Evolutionary conservation across 1,140 invertebrate genomes (phyloP).

Genomic region (Planococcus citri): DNA sequence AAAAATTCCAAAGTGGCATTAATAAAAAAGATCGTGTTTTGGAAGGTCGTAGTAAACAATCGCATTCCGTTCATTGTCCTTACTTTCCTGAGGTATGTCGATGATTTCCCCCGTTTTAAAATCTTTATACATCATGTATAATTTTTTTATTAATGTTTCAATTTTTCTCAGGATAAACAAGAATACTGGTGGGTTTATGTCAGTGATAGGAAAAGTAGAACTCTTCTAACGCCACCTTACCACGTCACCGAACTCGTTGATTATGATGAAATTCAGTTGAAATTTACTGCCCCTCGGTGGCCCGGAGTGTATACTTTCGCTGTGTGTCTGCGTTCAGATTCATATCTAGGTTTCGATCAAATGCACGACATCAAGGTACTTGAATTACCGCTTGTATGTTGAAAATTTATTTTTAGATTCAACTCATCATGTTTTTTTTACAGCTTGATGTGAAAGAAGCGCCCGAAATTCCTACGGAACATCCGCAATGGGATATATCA

Average conservation of each 20-base stretch:
- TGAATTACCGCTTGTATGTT: slow-evolving; percentile 21
- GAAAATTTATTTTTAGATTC: slow-evolving; percentile 16
- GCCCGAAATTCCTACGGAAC: slow-evolving; percentile 72
- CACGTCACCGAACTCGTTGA: slow-evolving; percentile 74
- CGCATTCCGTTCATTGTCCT: slow-evolving; percentile 92
- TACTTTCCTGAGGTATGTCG: slow-evolving; percentile 68
- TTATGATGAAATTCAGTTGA: slow-evolving; percentile 75
- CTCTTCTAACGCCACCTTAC: slow-evolving; percentile 78
- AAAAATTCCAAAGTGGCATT: slow-evolving; percentile 59
- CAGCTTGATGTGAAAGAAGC: slow-evolving; percentile 91
- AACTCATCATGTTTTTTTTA: slow-evolving; percentile 24
- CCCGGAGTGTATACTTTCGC: slow-evolving; percentile 85
- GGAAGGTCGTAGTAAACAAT: slow-evolving; percentile 85
- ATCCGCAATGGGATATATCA: slow-evolving; percentile 92
- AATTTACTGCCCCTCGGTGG: slow-evolving; percentile 90
- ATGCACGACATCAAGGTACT: slow-evolving; percentile 74
- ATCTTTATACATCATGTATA: too few species aligned
- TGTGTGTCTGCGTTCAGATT: slow-evolving; percentile 90
- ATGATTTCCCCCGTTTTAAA: not conserved
- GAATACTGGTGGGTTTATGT: slow-evolving; percentile 99
- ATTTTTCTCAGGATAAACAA: slow-evolving; percentile 65
- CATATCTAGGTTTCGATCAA: slow-evolving; percentile 86
- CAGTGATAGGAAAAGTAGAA: slow-evolving; percentile 81
- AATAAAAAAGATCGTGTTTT: slow-evolving; percentile 72
- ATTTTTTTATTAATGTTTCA: slow-evolving; percentile 18